phyloP scores from a whole-genome alignment of 2,888 invertebrate species.

The Pachymerium ferrugineum region DNA sequence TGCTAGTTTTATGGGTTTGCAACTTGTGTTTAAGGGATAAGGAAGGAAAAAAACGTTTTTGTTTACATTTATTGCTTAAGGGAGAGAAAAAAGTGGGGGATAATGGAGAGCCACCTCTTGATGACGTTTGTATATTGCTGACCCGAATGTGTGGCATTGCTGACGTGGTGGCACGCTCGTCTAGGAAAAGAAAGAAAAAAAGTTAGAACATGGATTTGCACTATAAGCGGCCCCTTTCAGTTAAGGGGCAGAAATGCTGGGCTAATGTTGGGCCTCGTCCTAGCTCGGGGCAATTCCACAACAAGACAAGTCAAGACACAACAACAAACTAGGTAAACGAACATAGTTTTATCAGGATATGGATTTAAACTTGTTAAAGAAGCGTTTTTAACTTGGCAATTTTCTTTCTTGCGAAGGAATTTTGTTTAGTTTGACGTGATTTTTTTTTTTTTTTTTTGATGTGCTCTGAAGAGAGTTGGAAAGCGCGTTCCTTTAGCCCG shows the following conservation, averaged over 20 bases:
- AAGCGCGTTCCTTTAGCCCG: conserved; percentile 24
- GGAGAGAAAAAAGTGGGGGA: neutral
- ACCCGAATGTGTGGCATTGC: conserved; percentile 27
- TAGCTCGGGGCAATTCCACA: conserved; percentile 20
- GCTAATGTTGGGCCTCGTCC: conserved; percentile 16
- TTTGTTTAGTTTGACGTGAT: neutral
- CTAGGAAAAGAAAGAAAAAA: conserved; percentile 3
- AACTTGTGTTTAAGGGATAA: too few species aligned
- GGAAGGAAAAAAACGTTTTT: neutral
- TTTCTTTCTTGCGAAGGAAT: neutral
- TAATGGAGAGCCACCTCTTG: conserved; percentile 6
- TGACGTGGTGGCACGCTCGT: conserved; percentile 25
- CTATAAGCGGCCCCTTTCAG: conserved; percentile 27
- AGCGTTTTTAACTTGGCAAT: neutral
- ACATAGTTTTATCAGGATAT: conserved; percentile 2
- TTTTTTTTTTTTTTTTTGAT: neutral
- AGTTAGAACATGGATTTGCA: conserved; percentile 24
- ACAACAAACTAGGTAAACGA: conserved; percentile 24
- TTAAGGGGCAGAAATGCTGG: conserved; percentile 27
- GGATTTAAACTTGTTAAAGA: too few species aligned
- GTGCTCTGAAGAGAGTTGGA: conserved; percentile 4
- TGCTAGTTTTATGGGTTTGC: neutral
- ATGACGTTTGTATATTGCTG: conserved; percentile 27
- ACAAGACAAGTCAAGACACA: conserved; percentile 27
- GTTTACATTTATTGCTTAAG: conserved; percentile 10